phyloP scores from a whole-genome alignment of 2,797 vertebrate species.

The Argyrosomus regius region DNA sequence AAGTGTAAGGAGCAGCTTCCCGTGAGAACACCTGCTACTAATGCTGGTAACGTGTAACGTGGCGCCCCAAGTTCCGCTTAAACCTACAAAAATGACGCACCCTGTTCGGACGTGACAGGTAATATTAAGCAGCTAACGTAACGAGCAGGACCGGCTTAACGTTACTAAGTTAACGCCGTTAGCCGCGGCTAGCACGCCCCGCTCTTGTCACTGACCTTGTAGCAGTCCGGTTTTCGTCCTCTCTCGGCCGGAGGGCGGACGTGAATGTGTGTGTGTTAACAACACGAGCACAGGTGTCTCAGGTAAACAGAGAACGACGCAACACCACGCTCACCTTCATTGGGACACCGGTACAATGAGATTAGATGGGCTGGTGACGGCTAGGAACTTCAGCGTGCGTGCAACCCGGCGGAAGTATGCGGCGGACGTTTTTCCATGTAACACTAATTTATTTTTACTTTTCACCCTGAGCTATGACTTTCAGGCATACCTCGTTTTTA shows the following conservation, averaged over 20 bases:
- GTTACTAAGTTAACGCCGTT: conserved; percentile 40
- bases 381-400: conserved; percentile 59
- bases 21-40: conserved; percentile 9
- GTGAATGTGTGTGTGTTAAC: conserved; percentile 52
- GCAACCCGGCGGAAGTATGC: conserved; percentile 52
- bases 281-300: conserved; percentile 65
- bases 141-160: not conserved
- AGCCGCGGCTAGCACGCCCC: conserved; percentile 58
- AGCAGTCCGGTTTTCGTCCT: conserved; percentile 65
- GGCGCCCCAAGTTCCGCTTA: not conserved
- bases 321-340: conserved; percentile 73
- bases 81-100: not conserved
- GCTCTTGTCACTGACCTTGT: conserved; percentile 83
- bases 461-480: rapidly evolving
- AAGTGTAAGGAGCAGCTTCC: not conserved
- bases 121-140: not conserved
- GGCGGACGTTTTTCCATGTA: conserved; percentile 55
- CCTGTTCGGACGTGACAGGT: not conserved
- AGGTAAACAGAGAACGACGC: conserved; percentile 57
- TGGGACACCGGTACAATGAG: conserved; percentile 48
- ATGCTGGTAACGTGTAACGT: not conserved
- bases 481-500: not conserved
- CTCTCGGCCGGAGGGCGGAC: conserved; percentile 53
- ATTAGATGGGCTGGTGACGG: conserved; percentile 43
- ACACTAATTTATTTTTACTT: not conserved